Evolutionary conservation across 2,797 vertebrate species (phyloP).

Genomic region (Myotis daubentonii): DNA sequence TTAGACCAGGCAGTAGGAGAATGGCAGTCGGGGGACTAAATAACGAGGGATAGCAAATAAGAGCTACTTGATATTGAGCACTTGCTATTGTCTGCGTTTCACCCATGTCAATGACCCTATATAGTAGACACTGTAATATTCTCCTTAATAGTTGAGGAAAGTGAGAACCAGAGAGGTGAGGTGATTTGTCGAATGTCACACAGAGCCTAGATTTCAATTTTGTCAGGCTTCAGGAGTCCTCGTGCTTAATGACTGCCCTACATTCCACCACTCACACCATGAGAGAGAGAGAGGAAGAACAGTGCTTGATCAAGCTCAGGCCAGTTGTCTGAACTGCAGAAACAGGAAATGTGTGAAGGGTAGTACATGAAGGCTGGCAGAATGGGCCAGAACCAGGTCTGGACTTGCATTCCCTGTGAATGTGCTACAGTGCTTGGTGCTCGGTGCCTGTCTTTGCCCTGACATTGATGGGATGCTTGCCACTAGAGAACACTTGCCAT

Average conservation of each 20-base stretch:
- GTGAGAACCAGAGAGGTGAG: neutral
- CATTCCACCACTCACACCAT: neutral
- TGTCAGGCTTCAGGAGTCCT: neutral
- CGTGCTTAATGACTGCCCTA: neutral
- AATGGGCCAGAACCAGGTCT: neutral
- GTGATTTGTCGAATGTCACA: neutral
- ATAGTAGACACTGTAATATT: neutral
- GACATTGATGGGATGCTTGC: neutral
- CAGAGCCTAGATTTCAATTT: neutral
- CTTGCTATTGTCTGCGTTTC: neutral
- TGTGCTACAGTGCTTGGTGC: neutral
- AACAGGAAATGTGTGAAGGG: neutral
- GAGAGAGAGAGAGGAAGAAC: neutral
- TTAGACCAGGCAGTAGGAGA: neutral
- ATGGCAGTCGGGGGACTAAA: neutral
- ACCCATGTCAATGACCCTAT: neutral
- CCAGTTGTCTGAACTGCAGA: neutral
- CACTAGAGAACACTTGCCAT: neutral
- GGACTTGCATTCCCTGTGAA: neutral
- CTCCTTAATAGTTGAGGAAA: neutral
- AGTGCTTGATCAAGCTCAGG: neutral
- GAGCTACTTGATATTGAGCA: neutral
- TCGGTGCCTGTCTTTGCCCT: neutral
- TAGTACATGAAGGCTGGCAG: neutral
- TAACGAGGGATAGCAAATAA: neutral